Base-by-base conservation (phyloP, 2,797 vertebrate genomes). In the Phaenicophaeus curvirostris region DNA sequence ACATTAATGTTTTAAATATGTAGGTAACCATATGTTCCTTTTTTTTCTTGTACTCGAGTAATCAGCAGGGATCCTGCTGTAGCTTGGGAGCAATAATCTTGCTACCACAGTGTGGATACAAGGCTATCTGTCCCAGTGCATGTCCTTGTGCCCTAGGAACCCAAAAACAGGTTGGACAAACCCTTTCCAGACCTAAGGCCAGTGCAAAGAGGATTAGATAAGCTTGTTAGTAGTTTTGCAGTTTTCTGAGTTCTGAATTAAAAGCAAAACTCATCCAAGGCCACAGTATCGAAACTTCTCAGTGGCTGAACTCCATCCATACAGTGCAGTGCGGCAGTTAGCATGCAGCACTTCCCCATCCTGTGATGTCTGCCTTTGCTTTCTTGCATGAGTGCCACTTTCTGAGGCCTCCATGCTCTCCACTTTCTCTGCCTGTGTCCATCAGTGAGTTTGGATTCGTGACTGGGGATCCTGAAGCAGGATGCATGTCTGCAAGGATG, bases 171-270 rank as follows among this genome's bases (percentile, higher is more conserved):
- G 31, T 33, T 11, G 2, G 39, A 65, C 65, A 90, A 76, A 67
- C 75, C 23, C 41, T 67, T 54, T 59, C 44, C 77, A 79, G 63
- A 65, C 42, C 67, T 90, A 59, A 37, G 59, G 63, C 65, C 1
- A 3, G 24, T 37, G 35, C 50, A 87, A 67, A 90, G 80, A 82
- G 69, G 55, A 61, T 86, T 93, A 90, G 80, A 87, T 88, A 81
- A 91, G 17, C 31, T 86, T 87, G 66, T 27, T 62, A 48, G 68
- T 23, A 65, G 73, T 86, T 90, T 73, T 51, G 50, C 76, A 86
- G 87, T 71, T 87, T 91, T 67, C 2, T 3, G 59, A 80, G 74
- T 37, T 90, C 27, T 3, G 59, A 82, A 71, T 37, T 90, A 24
- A 51, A 68, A 94, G n/a, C 74, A 77, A 87, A 81, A 77, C 69